phyloP scores from a whole-genome alignment of 2,797 vertebrate genomes.

The Okamejei kenojei region DNA sequence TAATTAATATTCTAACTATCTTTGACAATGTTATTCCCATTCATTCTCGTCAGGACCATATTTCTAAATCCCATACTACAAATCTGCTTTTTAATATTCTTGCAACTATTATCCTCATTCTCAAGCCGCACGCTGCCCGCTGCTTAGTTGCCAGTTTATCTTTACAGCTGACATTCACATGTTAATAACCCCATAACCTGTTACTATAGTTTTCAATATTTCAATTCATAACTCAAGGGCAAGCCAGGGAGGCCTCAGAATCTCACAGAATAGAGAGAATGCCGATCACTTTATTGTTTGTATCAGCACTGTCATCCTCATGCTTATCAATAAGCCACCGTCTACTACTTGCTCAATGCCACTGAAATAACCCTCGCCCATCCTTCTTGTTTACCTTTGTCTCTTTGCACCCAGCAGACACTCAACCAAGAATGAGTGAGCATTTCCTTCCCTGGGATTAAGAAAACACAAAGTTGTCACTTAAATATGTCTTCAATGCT shows the following conservation, averaged over 20 bases:
- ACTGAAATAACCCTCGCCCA: not conserved
- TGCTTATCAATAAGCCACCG: not conserved
- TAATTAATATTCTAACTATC: too few species aligned
- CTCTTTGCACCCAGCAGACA: not conserved
- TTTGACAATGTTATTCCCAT: too few species aligned
- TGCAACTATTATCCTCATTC: too few species aligned
- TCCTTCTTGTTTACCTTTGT: not conserved
- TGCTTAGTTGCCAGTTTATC: too few species aligned
- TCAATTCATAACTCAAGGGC: not conserved
- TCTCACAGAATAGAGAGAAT: not conserved
- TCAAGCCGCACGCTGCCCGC: too few species aligned
- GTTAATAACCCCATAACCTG: too few species aligned
- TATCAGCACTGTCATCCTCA: not conserved
- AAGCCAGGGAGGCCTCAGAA: not conserved
- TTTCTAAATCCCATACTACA: too few species aligned
- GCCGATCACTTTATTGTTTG: not conserved
- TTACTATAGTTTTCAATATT: too few species aligned
- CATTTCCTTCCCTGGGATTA: not conserved
- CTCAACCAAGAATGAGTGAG: not conserved
- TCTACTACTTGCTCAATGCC: not conserved
- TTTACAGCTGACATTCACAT: too few species aligned
- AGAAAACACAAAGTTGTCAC: not conserved
- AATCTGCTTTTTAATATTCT: too few species aligned
- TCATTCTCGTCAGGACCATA: too few species aligned
- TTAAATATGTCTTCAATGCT: not conserved